A percentile compares a stretch with the other conserved stretches of the same genome.
Conservation (phyloP, 2,113 vertebrate genomes). For the Otus sunia region DNA sequence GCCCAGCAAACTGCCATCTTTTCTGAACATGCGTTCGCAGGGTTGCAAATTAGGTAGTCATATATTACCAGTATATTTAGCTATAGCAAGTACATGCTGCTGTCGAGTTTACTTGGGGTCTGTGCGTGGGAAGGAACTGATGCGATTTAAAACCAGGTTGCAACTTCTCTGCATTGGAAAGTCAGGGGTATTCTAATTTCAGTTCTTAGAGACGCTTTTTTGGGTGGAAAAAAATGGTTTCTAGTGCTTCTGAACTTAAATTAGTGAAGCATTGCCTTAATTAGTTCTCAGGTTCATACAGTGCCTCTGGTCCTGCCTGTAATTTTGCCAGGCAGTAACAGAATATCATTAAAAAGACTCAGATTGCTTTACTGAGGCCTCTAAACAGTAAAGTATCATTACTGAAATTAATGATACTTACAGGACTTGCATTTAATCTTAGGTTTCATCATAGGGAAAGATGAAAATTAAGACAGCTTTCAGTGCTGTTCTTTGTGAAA, state of each 20-base stretch:
- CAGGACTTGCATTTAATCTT: background rate
- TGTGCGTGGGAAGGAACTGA: conserved; percentile 22
- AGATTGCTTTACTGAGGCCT: background rate
- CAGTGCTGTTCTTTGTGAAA: background rate
- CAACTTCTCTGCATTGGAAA: background rate
- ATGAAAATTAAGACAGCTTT: background rate
- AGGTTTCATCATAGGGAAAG: background rate
- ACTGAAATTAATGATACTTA: background rate
- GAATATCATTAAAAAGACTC: background rate
- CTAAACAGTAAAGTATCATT: background rate
- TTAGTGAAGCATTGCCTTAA: background rate
- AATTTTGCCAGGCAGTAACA: background rate
- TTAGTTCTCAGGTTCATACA: background rate
- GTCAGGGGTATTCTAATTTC: background rate
- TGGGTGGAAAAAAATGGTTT: background rate
- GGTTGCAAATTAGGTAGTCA: background rate
- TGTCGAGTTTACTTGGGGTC: background rate
- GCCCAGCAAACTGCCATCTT: conserved; percentile 28
- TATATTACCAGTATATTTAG: conserved; percentile 29
- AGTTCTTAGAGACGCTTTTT: background rate
- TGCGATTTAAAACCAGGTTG: background rate
- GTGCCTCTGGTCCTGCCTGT: background rate
- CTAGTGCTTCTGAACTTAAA: background rate
- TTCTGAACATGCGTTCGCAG: background rate
- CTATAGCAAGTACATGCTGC: conserved; percentile 14